These are phyloP conservation scores for Chamaetylas fuelleborni DNA, from an alignment of 2,113 vertebrate species.

Conservation along the genomic window DNA sequence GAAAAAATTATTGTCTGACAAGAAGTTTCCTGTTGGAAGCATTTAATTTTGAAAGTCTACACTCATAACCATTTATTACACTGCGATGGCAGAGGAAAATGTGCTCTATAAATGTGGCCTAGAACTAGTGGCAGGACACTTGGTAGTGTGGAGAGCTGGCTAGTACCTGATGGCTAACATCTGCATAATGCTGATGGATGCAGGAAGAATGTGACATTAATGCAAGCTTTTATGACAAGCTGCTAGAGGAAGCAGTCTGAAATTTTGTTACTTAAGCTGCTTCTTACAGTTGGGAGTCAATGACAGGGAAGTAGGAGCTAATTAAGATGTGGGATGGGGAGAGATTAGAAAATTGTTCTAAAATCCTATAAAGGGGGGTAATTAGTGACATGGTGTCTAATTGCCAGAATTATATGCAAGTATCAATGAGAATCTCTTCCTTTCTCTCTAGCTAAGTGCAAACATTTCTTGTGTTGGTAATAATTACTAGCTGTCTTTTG, in stretches of 20 bases:
- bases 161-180: not conserved
- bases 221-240: not conserved
- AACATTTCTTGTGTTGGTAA: not conserved
- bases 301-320: not conserved
- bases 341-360: slow-evolving; percentile 2
- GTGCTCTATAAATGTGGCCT: not conserved
- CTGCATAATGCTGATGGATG: not conserved
- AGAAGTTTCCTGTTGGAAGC: not conserved
- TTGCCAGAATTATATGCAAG: not conserved
- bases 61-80: not conserved
- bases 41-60: not conserved
- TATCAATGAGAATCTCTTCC: not conserved
- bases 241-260: not conserved
- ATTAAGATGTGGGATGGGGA: not conserved
- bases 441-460: not conserved
- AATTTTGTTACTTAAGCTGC: not conserved
- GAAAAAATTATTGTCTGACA: not conserved
- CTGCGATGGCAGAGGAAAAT: not conserved
- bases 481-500: not conserved
- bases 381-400: not conserved
- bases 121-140: not conserved
- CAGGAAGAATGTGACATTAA: not conserved
- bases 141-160: not conserved
- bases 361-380: not conserved
- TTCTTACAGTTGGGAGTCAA: not conserved